Evolutionary conservation across 2,113 vertebrate species (phyloP).

Genomic region (Sarotherodon lohbergeri): DNA sequence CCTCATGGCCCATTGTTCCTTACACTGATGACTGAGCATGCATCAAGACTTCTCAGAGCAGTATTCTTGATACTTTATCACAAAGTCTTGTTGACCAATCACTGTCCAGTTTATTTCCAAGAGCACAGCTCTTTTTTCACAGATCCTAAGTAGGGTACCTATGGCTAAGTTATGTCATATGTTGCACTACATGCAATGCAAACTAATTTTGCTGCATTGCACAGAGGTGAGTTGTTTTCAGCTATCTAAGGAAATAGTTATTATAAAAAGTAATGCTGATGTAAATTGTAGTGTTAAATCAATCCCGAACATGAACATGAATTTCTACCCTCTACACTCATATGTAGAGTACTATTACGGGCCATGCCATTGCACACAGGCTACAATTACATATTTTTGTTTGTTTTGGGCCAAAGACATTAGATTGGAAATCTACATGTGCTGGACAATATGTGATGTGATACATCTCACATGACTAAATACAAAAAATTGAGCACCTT

Average conservation of each 20-base stretch:
- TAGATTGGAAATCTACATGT: neutral
- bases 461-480: neutral
- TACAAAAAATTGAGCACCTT: neutral
- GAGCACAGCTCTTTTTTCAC: neutral
- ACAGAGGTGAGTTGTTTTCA: neutral
- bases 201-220: accelerated
- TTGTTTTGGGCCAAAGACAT: neutral
- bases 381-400: neutral
- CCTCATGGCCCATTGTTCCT: neutral
- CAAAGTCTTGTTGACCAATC: neutral
- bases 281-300: neutral
- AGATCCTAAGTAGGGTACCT: neutral
- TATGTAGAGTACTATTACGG: neutral
- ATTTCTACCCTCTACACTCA: neutral
- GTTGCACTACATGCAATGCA: neutral
- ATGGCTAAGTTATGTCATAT: neutral
- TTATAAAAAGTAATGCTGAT: neutral
- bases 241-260: neutral
- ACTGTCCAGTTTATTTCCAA: neutral
- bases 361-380: neutral
- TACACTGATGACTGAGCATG: neutral
- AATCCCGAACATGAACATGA: neutral
- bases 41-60: neutral
- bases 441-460: neutral
- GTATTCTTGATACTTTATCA: neutral